phyloP scores from a whole-genome alignment of 2,113 vertebrate genomes.

The Athene cunicularia region DNA sequence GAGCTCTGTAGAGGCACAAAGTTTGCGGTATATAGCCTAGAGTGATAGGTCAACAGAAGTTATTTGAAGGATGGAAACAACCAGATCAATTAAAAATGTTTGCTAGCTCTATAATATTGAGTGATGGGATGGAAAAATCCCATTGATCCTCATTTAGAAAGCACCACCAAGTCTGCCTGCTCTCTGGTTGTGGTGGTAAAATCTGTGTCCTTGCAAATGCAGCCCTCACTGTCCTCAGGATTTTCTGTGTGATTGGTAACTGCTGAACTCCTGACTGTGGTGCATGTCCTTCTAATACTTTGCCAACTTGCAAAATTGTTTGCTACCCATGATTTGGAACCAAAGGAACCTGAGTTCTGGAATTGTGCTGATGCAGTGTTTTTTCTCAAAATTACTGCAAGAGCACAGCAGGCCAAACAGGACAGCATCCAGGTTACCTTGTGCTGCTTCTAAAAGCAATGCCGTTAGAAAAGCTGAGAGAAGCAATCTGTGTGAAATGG shows the following conservation, averaged over 20 bases:
- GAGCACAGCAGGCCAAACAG: not conserved
- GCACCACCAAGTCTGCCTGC: not conserved
- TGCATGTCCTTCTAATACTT: not conserved
- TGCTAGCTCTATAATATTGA: not conserved
- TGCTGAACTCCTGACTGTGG: not conserved
- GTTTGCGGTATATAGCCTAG: not conserved
- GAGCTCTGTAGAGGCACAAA: not conserved
- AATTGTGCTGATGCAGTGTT: not conserved
- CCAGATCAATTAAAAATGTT: conserved; percentile 24
- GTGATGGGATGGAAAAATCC: not conserved
- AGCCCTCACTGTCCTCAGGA: not conserved
- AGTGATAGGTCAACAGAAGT: not conserved
- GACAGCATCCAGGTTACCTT: conserved; percentile 43
- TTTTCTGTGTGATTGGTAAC: not conserved
- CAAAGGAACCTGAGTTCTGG: not conserved
- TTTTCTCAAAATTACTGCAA: conserved; percentile 19
- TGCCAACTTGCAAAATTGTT: not conserved
- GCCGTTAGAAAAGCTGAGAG: not conserved
- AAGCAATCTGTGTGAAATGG: not conserved
- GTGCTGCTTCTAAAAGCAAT: conserved; percentile 35
- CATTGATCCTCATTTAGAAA: not conserved
- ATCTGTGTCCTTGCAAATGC: not conserved
- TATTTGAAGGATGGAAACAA: conserved; percentile 22
- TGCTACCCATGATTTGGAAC: not conserved
- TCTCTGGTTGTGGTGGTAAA: not conserved